Base-by-base conservation (phyloP, 2,797 vertebrate genomes). In the Acropternis orthonyx region DNA sequence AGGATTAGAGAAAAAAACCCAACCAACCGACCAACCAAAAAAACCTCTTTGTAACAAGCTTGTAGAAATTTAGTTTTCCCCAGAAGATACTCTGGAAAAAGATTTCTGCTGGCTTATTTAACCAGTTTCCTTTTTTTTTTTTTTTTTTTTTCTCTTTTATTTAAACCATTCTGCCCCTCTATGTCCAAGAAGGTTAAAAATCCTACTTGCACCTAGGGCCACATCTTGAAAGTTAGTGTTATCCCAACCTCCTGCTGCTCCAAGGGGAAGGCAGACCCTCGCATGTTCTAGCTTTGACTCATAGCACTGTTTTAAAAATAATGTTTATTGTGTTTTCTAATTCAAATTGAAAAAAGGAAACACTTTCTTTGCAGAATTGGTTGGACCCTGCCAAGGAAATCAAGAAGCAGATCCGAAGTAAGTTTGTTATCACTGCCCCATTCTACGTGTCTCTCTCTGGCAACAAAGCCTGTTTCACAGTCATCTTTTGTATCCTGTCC, bases 381-480 rank as follows among this genome's bases (percentile, higher is more conserved):
- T 96, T 99, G 95, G 99, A 99, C 94, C 98, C 99, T 65, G 97
- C 98, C 95, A 99, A 99, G 97, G 99, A 99, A 98, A 97, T 99
- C 85, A 99, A 99, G 98, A 99, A 99, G 97, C 99, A 99, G 97
- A 98, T 99, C 80, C 98, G 98, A 97, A 99, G 99, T 99, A 98
- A 97, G 99, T 98, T 88, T 91, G 37, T 92, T 82, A 85, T 71
- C 2, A 0, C 59, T 79, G 41, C 16, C 67, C n/a, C 36, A 32
- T 67, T 61, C 61, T 73, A 30, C 11, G 7, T 10, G 39, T 94
- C 27, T n/a, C 67, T n/a, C 18, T 3, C 6, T 4, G 1, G 39
- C 22, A 16, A 34, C 24, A 74, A 66, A 78, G 6, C 1, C 1
- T 16, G 4, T 77, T 89, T 74, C 68, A 52, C 18, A 34, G 2